Evolutionary conservation across 1,140 invertebrate genomes (phyloP), one percentile per base, ranked within the genome.

Genomic region (Pogonomyrmex californicus): DNA sequence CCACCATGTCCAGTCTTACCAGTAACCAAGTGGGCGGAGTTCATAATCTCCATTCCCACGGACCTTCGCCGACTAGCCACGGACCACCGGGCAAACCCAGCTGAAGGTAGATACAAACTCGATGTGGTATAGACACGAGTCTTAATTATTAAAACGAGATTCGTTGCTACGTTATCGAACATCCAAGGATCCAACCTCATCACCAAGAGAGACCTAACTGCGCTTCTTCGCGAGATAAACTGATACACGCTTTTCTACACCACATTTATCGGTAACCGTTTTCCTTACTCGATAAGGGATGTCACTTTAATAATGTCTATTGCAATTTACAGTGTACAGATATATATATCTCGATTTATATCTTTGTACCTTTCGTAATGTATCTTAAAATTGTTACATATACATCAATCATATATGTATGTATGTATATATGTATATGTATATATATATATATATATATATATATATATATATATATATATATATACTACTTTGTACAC

Each of bases 41-140:
- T 88, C 93, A 93, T 85, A 93, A 93, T 75, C 90, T 93, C 79
- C 93, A 93, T 73, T 91, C 91, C 47, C 93, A 93, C 73, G 93
- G 93, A 71, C 92, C 93, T 38, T 91, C 93, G 65, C 92, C 93
- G 30, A 91, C 93, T 73, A 93, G 92, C 58, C 93, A 92, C 23
- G 92, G 92, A n/a, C 92, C 92, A 12, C 87, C 92, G 12, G 86
- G 89, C 41, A 93, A 93, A 75, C 93, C 93, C 12, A 93, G 93
- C 93, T 93, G 93, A 93, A 93, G 91, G 87, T 93, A 93, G 85
- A 88, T 88, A 33, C 54, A 86, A 79, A 49, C 49, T 60, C 5
- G 9, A 75, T 51, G 51, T 77, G 65, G 63, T 58, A 23, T 23
- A 85, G 54, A 17, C 51, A n/a, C 23, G 62, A 58, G 4, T 9